Evolutionary conservation across 2,888 invertebrate genomes (phyloP).

Genomic region (Tipula unca): DNA sequence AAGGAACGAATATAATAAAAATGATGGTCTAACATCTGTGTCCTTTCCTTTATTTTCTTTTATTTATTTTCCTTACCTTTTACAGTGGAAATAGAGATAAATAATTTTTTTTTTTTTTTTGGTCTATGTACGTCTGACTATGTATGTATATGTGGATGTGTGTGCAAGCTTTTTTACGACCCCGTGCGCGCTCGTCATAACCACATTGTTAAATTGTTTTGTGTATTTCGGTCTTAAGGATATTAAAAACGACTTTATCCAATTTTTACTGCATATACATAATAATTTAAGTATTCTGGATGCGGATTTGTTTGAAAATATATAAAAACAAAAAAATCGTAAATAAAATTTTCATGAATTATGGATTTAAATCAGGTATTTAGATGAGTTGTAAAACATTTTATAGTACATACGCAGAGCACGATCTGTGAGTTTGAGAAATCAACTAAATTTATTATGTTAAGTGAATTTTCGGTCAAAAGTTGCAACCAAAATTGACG

Average conservation of each 20-base stretch:
- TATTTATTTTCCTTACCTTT: constrained; percentile 15
- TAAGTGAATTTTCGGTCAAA: too few relatives aligned
- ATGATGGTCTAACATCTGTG: constrained; percentile 19
- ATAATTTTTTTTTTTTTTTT: neutral
- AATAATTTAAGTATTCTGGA: neutral
- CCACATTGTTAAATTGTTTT: constrained; percentile 16
- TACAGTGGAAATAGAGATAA: neutral
- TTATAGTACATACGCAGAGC: neutral
- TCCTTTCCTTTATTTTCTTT: constrained; percentile 3
- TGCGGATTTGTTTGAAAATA: neutral
- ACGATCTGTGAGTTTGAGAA: neutral
- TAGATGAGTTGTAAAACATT: neutral
- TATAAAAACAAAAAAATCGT: neutral
- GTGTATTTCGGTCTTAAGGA: neutral
- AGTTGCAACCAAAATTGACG: too few relatives aligned
- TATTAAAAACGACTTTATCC: neutral
- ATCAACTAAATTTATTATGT: too few relatives aligned
- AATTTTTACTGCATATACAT: constrained; percentile 1
- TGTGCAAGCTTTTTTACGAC: neutral
- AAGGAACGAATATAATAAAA: constrained; percentile 16
- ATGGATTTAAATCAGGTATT: constrained; percentile 3
- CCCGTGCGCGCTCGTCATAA: neutral
- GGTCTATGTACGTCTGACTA: neutral
- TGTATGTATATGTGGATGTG: neutral
- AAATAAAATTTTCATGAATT: neutral